Base-by-base conservation (phyloP, 2,797 vertebrate species). In the Megaceryle alcyon region DNA sequence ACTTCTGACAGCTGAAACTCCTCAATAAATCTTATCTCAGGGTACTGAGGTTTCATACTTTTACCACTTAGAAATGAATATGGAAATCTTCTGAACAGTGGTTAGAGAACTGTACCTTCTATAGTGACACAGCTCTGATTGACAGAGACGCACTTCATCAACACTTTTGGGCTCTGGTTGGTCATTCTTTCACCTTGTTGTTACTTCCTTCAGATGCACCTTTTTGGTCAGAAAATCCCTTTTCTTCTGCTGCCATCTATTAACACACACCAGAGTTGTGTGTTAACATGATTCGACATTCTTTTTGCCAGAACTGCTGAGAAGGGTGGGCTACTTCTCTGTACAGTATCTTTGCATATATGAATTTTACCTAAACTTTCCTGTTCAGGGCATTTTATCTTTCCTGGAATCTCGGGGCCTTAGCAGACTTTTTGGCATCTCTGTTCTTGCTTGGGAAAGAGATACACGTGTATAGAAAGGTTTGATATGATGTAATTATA, bases 201-300 rank as follows among this genome's bases (percentile, higher is more conserved):
- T 66, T 41, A 35, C 69, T 90, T 88, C 28, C 16, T 4, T 31
- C 0, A 0, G 22, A 39, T 5, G 8, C 10, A 18, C 1, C 11
- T 39, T 89, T 92, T 82, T 85, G 64, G 7, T 49, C 56, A 89
- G 46, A 80, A 85, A 70, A 48, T 25, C 37, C 10, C 28, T 41
- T 21, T 31, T 57, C 43, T 70, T 57, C 16, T 46, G 3, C 64
- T 8, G 2, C 41, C 10, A 2, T 56, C 20, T 64, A 6, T 77
- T 81, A 51, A 51, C 49, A 51, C 63, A 71, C 12, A 41, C 16
- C 7, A 16, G 37, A 12, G 2, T 21, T 35, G 22, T 82, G 26
- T 68, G 48, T 60, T 77, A 80, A 66, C 14, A 22, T 71, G 10
- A 39, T 77, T 92, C 82, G 37, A 13, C 37, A 26, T 81, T 10